Base-by-base conservation (phyloP, 2,113 vertebrate species). In the Dissostichus mawsoni region DNA sequence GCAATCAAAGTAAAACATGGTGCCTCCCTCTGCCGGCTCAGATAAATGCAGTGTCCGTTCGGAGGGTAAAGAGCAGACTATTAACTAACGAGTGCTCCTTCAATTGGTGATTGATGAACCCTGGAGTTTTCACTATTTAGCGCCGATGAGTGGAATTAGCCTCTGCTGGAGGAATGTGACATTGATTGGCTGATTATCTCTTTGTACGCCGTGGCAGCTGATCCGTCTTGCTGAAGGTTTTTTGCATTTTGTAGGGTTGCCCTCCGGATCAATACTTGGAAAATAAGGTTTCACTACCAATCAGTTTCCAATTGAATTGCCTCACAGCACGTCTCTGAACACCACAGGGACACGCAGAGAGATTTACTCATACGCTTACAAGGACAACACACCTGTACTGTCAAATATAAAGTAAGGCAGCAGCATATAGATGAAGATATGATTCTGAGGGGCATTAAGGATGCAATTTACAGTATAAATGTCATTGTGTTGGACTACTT, bases 41-140 rank as follows among this genome's bases (percentile, higher is more conserved):
- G 87, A 89, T 89, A 90, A 78, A 92, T 45, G 48, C 85, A 84
- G 80, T 82, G 82, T 84, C 65, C 73, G 50, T 89, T 91, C 74
- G 88, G 82, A 52, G 62, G 77, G 78, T 88, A 85, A 91, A 91
- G 78, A 92, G 69, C 48, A 73, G 87, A 82, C 91, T 90, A 93
- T 93, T 94, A 93, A 92, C 87, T 82, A 87, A 81, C 84, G 80
- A 87, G 78, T 74, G 83, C 82, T 89, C 76, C 80, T 90, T 91
- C 89, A 87, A 89, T 69, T 83, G 86, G 87, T 93, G 94, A 95
- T 93, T 91, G 93, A 95, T 93, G 91, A 92, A 84, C 76, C 81
- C 65, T 33, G n/a, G 72, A 79, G 78, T 83, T 90, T 88, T 80
- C 80, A 83, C 87, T 86, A 87, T 93, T 94, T 93, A 92, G 90